Percentiles rank a stretch among this genome's conserved stretches.
Conservation (phyloP, 2,888 invertebrate species). For the Drosophila basisetae region DNA sequence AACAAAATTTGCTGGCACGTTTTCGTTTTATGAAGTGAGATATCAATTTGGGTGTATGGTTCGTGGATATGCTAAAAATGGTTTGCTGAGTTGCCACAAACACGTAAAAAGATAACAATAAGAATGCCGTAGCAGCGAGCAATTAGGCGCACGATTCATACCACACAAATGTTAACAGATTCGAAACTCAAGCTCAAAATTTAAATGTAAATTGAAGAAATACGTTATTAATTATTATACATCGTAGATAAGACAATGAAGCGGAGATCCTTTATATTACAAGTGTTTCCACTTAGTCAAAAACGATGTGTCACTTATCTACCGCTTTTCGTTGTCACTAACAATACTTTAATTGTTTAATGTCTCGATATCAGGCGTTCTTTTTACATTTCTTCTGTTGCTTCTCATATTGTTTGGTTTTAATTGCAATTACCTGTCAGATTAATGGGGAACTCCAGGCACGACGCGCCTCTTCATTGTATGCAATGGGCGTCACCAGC, state of each 20-base stretch:
- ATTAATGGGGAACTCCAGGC: conserved; percentile 68
- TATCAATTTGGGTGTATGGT: background rate
- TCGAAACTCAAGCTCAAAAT: background rate
- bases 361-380: conserved; percentile 24
- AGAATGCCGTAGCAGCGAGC: conserved; percentile 12
- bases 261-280: background rate
- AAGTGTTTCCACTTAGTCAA: conserved; percentile 15
- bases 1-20: background rate
- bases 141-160: background rate
- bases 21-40: background rate
- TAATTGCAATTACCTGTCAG: conserved; percentile 79
- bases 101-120: background rate
- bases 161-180: background rate
- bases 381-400: conserved; percentile 19
- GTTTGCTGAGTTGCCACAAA: background rate
- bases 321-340: conserved; percentile 41
- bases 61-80: background rate
- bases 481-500: conserved; percentile 42
- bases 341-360: conserved; percentile 43
- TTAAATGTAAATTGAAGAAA: background rate
- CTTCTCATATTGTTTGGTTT: conserved; percentile 54
- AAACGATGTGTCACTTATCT: conserved; percentile 12
- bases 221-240: background rate
- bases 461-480: conserved; percentile 48
- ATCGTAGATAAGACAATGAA: background rate